These are phyloP conservation scores for Podargus strigoides DNA, from an alignment of 2,797 vertebrate species.

Conservation along the genomic window DNA sequence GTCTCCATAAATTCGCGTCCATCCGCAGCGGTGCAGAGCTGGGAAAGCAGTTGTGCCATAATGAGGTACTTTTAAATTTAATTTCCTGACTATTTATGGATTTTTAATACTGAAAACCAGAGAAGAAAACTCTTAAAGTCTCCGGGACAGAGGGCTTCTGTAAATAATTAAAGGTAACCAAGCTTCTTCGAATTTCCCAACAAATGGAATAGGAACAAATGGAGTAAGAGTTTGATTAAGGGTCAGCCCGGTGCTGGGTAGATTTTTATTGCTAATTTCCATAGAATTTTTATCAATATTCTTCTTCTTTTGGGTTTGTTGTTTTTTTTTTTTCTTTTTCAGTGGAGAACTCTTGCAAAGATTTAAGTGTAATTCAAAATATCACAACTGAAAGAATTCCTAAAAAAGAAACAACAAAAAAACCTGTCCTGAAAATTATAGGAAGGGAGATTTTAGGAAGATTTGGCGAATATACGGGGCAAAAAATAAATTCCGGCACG, in stretches of 20 bases:
- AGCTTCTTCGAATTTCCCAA: neutral
- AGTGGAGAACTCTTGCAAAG: neutral
- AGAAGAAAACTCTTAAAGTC: neutral
- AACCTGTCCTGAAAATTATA: neutral
- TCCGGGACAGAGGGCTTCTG: neutral
- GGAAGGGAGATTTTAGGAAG: neutral
- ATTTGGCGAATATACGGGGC: neutral
- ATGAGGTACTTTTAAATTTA: neutral
- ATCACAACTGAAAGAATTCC: neutral
- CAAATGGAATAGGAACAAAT: neutral
- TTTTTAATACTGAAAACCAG: neutral
- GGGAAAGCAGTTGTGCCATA: neutral
- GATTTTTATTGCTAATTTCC: neutral
- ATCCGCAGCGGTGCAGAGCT: neutral
- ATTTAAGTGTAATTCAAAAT: neutral
- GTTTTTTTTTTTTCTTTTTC: neutral
- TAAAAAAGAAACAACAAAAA: neutral
- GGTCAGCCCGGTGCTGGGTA: neutral
- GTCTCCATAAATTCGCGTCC: neutral
- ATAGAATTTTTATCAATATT: neutral
- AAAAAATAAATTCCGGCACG: neutral
- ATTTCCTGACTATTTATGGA: slow-evolving; percentile 26
- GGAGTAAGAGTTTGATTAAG: neutral
- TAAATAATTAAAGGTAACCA: neutral
- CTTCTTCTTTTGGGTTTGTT: neutral